Percentiles rank a stretch among this genome's conserved stretches.
Evolutionary conservation across 2,113 vertebrate genomes (phyloP).

Genomic region (Neopipo cinnamomea): DNA sequence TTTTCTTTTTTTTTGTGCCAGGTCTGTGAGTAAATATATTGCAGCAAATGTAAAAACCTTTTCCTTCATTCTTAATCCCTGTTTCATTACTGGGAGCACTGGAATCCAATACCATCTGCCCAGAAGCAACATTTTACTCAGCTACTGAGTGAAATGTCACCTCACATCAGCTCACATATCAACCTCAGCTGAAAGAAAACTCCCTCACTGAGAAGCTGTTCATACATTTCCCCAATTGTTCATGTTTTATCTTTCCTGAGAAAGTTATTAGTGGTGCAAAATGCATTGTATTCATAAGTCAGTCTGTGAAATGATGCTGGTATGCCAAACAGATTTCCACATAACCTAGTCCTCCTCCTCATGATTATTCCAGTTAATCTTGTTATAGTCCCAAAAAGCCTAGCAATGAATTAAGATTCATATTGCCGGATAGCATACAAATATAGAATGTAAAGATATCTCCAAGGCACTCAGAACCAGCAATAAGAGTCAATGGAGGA

Average conservation of each 20-base stretch:
- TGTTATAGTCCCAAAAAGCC: neutral
- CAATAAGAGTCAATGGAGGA: neutral
- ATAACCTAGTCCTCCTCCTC: neutral
- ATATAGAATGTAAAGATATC: neutral
- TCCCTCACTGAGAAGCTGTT: neutral
- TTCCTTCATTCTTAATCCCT: neutral
- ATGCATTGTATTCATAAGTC: neutral
- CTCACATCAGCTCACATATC: neutral
- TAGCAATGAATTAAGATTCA: neutral
- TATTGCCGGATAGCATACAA: neutral
- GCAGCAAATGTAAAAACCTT: neutral
- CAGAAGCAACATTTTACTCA: neutral
- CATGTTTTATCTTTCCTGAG: neutral
- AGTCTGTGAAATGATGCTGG: neutral
- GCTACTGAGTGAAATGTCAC: neutral
- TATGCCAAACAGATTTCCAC: neutral
- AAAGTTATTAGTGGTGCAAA: neutral
- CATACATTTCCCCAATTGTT: neutral
- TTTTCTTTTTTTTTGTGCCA: neutral
- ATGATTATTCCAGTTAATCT: neutral
- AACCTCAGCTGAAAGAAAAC: neutral
- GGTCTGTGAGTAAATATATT: neutral
- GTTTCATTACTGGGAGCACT: slow-evolving; percentile 2
- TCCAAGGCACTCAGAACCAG: neutral
- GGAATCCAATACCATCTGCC: neutral